Base-by-base conservation (phyloP, 2,113 vertebrate genomes). In the Perccottus glenii region DNA sequence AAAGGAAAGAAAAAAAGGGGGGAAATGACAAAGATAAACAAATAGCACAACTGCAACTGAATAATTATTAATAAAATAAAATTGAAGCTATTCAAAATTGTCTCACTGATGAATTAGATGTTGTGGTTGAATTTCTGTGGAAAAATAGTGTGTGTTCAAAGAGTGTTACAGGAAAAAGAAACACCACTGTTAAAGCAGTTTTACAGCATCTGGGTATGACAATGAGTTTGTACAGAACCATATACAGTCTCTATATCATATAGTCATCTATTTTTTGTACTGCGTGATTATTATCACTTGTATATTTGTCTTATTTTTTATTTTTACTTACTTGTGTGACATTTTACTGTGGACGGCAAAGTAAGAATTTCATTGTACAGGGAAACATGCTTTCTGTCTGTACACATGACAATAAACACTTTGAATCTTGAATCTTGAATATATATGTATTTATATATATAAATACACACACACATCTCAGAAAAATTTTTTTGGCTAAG, bases 181-280 rank as follows among this genome's bases (percentile, higher is more conserved):
- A 83, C 65, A 71, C 33, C 52, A 67, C 60, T 53, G 60, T 73
- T 60, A 66, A 83, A 77, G 79, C 80, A 80, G 86, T 77, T 86
- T 87, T 70, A 81, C 85, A 89, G 70, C 68, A 76, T 76, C 59
- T 80, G 81, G 57, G 9, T 76, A 55, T 36, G 62, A 59, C 58
- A 82, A 74, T 56, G 74, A 74, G 64, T 74, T 77, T 73, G 60
- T 56, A 60, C 36, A 61, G 58, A 77, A 59, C 67, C 61, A 60
- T 64, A 46, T 60, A n/a, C n/a, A n/a, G n/a, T n/a, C n/a, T n/a
- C n/a, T n/a, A n/a, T n/a, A n/a, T n/a, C n/a, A n/a, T n/a, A n/a
- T n/a, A n/a, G n/a, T n/a, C n/a, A n/a, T n/a, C n/a, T n/a, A n/a
- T n/a, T n/a, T n/a, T n/a, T n/a, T n/a, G n/a, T n/a, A n/a, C n/a